Evolutionary conservation across 2,797 vertebrate species (phyloP), one percentile per base, ranked within the genome.

Genomic region (Adrianichthys oophorus): DNA sequence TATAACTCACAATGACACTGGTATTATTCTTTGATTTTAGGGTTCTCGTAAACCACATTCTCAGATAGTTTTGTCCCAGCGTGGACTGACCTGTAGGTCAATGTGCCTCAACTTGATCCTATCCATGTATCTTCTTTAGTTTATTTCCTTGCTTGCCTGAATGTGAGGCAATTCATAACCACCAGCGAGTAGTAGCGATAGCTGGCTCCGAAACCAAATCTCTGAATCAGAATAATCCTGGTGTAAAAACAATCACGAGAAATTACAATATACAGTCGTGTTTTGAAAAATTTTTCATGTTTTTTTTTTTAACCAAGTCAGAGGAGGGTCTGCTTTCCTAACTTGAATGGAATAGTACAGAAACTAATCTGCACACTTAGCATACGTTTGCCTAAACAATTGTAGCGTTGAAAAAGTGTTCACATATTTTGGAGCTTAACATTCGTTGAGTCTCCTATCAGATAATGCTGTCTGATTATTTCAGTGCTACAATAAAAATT

Each of bases 361-460:
- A 26, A 26, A 26, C 26, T 21, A 21, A 21, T 21, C 19, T 21
- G 19, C 19, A 21, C 3, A 26, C 26, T 26, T 26, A 26, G 7
- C 26, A 26, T 26, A 8, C 15, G 14, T 16, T 17, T 5, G 43
- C 17, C 43, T 14, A 5, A 46, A 14, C 18, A 46, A 4, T 19
- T 75, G 78, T 75, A 82, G 76, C 60, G 19, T 70, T 70, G 69
- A 81, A 62, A 18, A 79, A 80, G 59, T 65, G 63, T 82, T 78
- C 52, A 56, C 50, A 44, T 67, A 69, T 80, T 86, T 76, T 60
- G 59, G 67, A 79, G 76, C 81, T 79, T 84, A 56, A 65, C 40
- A 62, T 83, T 41, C 15, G 64, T 64, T 53, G 62, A 41, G 56
- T 52, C 40, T 37, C 48, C 7, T 24, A 26, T 47, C n/a, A 37